Base-by-base conservation (phyloP, 2,797 vertebrate genomes). In the Coreius guichenoti region DNA sequence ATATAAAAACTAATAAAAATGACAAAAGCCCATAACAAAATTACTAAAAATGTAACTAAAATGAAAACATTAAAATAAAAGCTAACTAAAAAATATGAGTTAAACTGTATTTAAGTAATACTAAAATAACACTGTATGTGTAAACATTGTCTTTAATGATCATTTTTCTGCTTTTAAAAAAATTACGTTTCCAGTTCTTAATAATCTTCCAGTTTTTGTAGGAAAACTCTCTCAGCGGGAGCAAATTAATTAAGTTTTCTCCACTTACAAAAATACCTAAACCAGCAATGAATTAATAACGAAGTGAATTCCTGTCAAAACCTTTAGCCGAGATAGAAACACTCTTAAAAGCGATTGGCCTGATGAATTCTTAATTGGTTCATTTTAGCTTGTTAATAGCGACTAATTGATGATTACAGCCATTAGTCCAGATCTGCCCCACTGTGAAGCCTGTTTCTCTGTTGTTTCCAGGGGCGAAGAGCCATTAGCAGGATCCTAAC, bases 351-450 rank as follows among this genome's bases (percentile, higher is more conserved):
- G 13, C 19, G 39, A 54, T 33, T 63, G 58, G 51, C 33, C 73
- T 69, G 77, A 69, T 73, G 79, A 75, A 83, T 85, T 58, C 54
- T 56, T 63, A 73, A 73, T 69, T 81, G 85, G 70, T 86, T 83
- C 11, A 72, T 81, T 81, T 84, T 65, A 54, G 76, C 67, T 84
- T 54, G 77, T 68, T 81, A 89, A 85, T 85, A 39, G 8, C 1
- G 61, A 83, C 75, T 86, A 89, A 88, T 88, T 86, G 65, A 82
- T 89, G 80, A 86, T 89, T 86, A 89, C 36, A 84, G 82, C 69
- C 63, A 80, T 89, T 86, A 86, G 69, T 82, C 68, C 74, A 69
- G 29, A 49, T 23, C 80, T 45, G 58, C 69, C 61, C 72, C 45
- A 43, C 45, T 63, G 75, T 70, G 75, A 74, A 86, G 68, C 82